Evolutionary conservation across 1,140 invertebrate species (phyloP), one percentile per base, ranked within the genome.

Genomic region (Chironomus striatipennis): DNA sequence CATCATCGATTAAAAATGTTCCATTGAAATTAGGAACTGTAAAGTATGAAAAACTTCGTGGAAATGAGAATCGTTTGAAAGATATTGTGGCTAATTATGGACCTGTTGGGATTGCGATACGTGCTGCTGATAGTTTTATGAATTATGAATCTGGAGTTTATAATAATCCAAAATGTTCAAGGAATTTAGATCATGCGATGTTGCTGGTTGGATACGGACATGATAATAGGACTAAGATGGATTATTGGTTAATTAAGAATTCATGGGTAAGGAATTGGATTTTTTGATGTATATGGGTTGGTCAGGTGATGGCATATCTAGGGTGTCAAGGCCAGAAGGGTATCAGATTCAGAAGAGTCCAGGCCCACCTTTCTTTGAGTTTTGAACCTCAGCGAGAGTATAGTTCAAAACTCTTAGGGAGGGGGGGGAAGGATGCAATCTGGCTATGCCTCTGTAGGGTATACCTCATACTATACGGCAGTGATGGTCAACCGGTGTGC

Each of bases 41-140:
- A 3, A 95, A 85, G 77, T 86, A 91, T 67, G 92, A 95, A 79
- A 86, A 92, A 77, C 84, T 88, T 79, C 77, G 89, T 78, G 86
- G 90, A 78, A 82, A 83, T 77, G 91, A 92, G 81, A 78, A 85
- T 1, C 83, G 85, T 21, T 81, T 92, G 20, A 73, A 42, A 15
- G 42, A 42, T 8, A 43, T 43, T 43, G 73, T 73, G 3, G 73
- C 73, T 7, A 73, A 42, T 34, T 42, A n/a, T 73, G 73, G 73
- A 18, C 73, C 18, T 6, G 24, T 18, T 7, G 34, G 5, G 42
- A 15, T 73, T 42, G 73, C 73, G 4, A 96, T 96, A 79, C 93
- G 34, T 73, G 73, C 73, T 8, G 24, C 73, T 43, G 42, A 73
- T 73, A 74, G 24, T 20, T 74, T 74, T 18, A 64, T 73, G 18